Evolutionary conservation across 2,113 vertebrate species (phyloP), one percentile per base, ranked within the genome.

Genomic region (Plectropomus leopardus): DNA sequence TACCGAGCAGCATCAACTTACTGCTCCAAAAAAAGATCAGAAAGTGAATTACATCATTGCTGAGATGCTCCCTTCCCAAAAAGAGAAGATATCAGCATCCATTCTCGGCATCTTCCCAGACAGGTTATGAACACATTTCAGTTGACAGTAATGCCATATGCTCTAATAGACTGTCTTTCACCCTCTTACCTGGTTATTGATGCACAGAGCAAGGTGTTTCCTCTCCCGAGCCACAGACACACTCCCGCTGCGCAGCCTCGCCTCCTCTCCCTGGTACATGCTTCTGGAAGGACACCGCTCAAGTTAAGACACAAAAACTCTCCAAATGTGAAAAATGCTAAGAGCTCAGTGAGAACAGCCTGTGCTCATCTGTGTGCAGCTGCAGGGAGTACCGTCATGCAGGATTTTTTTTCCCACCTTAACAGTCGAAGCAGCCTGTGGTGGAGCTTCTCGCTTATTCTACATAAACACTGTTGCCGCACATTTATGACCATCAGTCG

Each of bases 131-230:
- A 13, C 4, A 23, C 11, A 40, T 57, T 16, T 32, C 28, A 55
- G 21, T 70, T 54, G 0, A 15, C 42, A 55, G 4, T 11, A 3
- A 53, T 21, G 72, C 16, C 48, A 55, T 26, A 23, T 8, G 1
- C 16, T 57, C 28, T 16, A 16, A 58, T 1, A 44, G 36, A 26
- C 24, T 9, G 15, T 1, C 7, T 24, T 1, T 10, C 8, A n/a
- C 26, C 5, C 23, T 60, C 72, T 92, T 87, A 95, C 95, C 95
- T 94, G 94, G 87, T 87, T 91, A 21, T 83, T 91, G 59, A 95
- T 94, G 81, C 90, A 87, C 78, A 95, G 92, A 44, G 94, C 92
- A 48, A 94, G 92, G 85, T 93, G 92, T 77, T 88, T 94, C 83
- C 92, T 92, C 77, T 94, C 94, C 54, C 93, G 90, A 67, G 89